Evolutionary conservation across 1,140 invertebrate species (phyloP).

Genomic region (Aphis gossypii): DNA sequence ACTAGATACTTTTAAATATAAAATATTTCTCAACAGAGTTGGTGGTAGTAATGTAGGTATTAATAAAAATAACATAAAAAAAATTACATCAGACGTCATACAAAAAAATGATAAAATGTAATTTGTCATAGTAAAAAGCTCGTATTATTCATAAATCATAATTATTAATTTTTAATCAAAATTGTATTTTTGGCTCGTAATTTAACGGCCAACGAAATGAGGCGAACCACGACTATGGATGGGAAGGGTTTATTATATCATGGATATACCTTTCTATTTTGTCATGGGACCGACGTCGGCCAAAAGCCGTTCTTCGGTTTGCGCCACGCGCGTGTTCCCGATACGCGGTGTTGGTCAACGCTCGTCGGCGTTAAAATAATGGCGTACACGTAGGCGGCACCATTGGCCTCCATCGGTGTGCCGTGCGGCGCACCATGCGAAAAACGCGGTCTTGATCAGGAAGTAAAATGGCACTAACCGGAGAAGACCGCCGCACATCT

Average conservation of each 20-base stretch:
- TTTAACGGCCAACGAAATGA: no score
- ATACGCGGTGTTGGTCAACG: not conserved
- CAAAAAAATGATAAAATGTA: no score
- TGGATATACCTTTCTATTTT: no score
- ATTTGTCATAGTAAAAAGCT: no score
- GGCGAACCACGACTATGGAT: no score
- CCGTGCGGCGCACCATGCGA: not conserved
- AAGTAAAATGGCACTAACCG: not conserved
- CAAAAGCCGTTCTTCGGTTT: not conserved
- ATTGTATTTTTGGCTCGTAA: no score
- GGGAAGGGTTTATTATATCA: no score
- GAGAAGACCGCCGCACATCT: not conserved
- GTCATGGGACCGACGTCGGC: not conserved
- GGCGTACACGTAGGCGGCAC: not conserved
- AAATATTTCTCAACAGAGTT: not conserved
- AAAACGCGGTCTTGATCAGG: not conserved
- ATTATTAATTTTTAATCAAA: no score
- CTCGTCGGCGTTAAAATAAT: not conserved
- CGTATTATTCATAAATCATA: no score
- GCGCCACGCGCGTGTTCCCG: not conserved
- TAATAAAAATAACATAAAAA: not conserved
- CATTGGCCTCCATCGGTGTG: not conserved
- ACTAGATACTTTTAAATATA: not conserved
- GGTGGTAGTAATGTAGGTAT: not conserved
- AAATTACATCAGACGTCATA: no score